Base-by-base conservation (phyloP, 2,888 invertebrate genomes). In the Sphecodes monilicornis region DNA sequence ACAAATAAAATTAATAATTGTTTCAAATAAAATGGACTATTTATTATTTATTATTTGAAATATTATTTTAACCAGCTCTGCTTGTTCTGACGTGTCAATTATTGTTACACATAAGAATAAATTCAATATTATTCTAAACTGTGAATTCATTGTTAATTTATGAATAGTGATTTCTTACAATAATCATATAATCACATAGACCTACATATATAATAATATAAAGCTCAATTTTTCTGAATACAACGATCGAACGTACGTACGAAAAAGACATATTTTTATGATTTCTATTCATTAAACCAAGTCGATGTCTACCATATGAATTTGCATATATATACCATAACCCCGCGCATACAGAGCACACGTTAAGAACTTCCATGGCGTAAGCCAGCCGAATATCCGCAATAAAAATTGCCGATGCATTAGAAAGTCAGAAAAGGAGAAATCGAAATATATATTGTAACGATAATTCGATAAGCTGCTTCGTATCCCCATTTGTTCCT, bases 401-500 rank as follows among this genome's bases (percentile, higher is more conserved):
- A 60, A 41, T 13, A 29, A 36, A 79, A 68, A 69, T 50, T 29
- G 78, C 32, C 76, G 78, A 79, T 75, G 86, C 78, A 64, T 75
- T 69, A 29, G 64, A 54, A 71, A 41, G 22, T 18, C 36, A 36
- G 18, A 69, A 76, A 74, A 78, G 74, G 46, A n/a, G 46, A 29
- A 68, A 76, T 60, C 66, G 36, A 68, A 75, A 69, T 60, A 78
- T 77, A 43, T 74, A 85, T 80, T 43, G 57, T 79, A 81, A 70
- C 83, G 84, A 87, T 90, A 90, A 89, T 85, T 89, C 85, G 90
- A 90, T 90, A 90, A 90, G 80, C 84, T 79, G 79, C 79, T 88
- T 85, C 72, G 72, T 72, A 73, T 82, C 41, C 41, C 64, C 68
- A 32, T 46, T 71, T 29, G 60, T 71, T 75, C n/a, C 57, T 13